Evolutionary conservation across 2,888 invertebrate genomes (phyloP), one percentile per base, ranked within the genome.

Genomic region (Steinernema scapterisci): DNA sequence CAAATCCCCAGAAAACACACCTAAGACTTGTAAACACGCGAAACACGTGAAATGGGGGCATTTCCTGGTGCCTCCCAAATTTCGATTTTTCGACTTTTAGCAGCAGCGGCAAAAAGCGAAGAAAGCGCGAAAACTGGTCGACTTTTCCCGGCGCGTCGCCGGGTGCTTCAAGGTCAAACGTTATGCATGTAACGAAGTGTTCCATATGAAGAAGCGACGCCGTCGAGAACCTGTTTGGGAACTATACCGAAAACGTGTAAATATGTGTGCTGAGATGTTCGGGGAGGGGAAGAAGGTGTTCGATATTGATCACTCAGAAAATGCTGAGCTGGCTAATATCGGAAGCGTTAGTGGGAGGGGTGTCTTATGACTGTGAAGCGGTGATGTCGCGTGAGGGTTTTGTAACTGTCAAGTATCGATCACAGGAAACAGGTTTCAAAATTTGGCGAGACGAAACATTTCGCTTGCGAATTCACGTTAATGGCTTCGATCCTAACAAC

Each of bases 111-210:
- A n/a, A n/a, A 38, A 38, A 38, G 38, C 38, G 38, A 38, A 38
- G 9, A 38, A 9, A 38, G 38, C 38, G 38, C 38, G 5, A 38
- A 38, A 38, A 38, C 38, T 38, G 38, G 38, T 38, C 38, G 38
- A 38, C 38, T 38, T 38, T 38, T 9, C 38, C 38, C 38, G 38
- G 9, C 38, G 9, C n/a, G n/a, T n/a, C n/a, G 9, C 38, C 38
- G 5, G 38, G 38, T 9, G 38, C 11, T 21, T 23, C 52, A 52
- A 52, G 52, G 52, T 52, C 52, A 52, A n/a, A 21, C 52, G 52
- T 52, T 52, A n/a, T 52, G 9, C 38, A 52, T 52, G 52, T 52
- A 52, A 52, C 52, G 52, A 52, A 52, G 21, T 52, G 52, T 52
- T 52, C 52, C 52, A 52, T 52, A 52, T 23, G 52, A 52, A 48